Conservation (phyloP, 2,797 vertebrate genomes). For the Pempheris klunzingeri region DNA sequence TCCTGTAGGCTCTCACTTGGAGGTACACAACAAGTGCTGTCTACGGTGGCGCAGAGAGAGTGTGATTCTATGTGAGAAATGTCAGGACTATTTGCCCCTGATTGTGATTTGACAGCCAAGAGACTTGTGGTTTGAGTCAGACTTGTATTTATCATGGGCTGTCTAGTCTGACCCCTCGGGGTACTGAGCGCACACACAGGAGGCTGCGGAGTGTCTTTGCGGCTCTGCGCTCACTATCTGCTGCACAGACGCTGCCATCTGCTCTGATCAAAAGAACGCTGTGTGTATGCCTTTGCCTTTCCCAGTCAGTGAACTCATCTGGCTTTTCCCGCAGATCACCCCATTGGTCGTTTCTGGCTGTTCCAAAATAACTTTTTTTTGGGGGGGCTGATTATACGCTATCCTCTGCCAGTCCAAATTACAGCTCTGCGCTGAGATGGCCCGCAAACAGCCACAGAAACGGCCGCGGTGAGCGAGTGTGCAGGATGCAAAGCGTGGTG, state of each 20-base stretch:
- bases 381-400: constrained; percentile 86
- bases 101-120: constrained; percentile 67
- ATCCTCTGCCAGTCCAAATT: constrained; percentile 85
- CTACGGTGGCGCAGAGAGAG: constrained; percentile 8
- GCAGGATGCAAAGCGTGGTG: constrained; percentile 48
- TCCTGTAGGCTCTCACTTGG: constrained; percentile 23
- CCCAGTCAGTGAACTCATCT: constrained; percentile 81
- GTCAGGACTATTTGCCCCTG: constrained; percentile 57
- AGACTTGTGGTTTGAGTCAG: constrained; percentile 65
- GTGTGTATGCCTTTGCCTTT: constrained; percentile 54
- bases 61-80: constrained; percentile 46
- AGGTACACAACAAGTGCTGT: constrained; percentile 41
- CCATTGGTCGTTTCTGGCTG: constrained; percentile 70
- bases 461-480: constrained; percentile 50
- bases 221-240: constrained; percentile 42
- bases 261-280: constrained; percentile 76
- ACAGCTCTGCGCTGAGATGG: constrained; percentile 80
- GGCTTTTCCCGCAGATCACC: constrained; percentile 75
- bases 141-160: constrained; percentile 59
- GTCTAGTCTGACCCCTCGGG: constrained; percentile 67
- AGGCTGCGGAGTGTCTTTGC: constrained; percentile 48
- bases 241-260: constrained; percentile 72
- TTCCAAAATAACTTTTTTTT: constrained; percentile 87
- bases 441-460: constrained; percentile 69
- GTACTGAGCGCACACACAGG: constrained; percentile 30